Evolutionary conservation across 1,140 invertebrate species (phyloP), one percentile per base, ranked within the genome.

Genomic region (Drosophila prosaltans): DNA sequence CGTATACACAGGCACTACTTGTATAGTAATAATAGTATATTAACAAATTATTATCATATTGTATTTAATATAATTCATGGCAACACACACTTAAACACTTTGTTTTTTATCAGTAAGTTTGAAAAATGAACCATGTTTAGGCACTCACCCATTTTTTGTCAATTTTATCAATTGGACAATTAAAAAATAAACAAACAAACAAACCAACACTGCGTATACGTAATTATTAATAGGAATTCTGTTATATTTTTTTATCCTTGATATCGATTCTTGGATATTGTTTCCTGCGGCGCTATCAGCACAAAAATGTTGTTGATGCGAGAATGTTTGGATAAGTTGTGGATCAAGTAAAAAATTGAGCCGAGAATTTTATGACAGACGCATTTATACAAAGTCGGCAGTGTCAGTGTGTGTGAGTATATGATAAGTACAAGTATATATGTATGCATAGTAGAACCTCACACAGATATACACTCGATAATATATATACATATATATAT

Each of bases 61-160:
- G 67, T 76, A 64, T 64, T 75, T 69, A 69, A 59, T 63, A 59
- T 76, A 76, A 76, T 76, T 76, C 54, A 76, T 60, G 74, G 65
- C 65, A 30, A 60, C 43, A 76, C 60, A 60, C 43, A 76, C 60
- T 55, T 26, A 8, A 76, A 59, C 41, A 32, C 16, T 16, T 16
- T 16, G 16, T 16, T 16, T 28, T 65, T 76, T 76, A 76, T 76
- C 54, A 45, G 65, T 26, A 30, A 4, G 43, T 41, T 36, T 1
- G 30, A 9, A 43, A 55, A 16, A 36, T 74, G 55, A 54, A 61
- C 11, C 63, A 43, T 57, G 32, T 57, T 68, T 61, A 75, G 6
- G 66, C 11, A 85, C 82, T 85, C 74, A 85, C 82, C 82, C 82
- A 85, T 85, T 81, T 76, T 81, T 76, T 81, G 32, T 3, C 45